A percentile compares a stretch with the other conserved stretches of the same genome.
Evolutionary conservation across 2,113 vertebrate species (phyloP).

Genomic region (Sigmodon hispidus): DNA sequence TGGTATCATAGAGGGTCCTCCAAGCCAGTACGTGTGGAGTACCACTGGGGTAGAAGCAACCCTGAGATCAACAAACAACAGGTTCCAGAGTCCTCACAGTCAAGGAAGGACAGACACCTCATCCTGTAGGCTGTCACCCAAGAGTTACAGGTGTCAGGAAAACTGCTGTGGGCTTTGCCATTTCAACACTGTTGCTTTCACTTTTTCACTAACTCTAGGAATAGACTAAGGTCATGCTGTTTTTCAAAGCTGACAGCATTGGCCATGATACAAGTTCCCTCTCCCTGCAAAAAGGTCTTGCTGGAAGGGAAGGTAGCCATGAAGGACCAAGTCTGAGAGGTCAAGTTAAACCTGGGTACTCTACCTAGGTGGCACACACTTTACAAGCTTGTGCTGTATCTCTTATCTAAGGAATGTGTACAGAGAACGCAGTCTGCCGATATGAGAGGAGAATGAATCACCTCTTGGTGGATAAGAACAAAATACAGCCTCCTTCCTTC

Average conservation of each 20-base stretch:
- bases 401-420: neutral
- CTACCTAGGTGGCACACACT: neutral
- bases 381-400: neutral
- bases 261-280: neutral
- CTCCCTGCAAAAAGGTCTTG: neutral
- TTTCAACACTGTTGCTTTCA: neutral
- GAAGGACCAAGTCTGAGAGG: neutral
- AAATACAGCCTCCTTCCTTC: neutral
- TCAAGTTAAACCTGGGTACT: neutral
- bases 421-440: neutral
- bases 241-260: neutral
- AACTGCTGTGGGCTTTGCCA: neutral
- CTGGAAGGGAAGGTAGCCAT: too few species aligned
- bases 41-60: neutral
- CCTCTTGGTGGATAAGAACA: conserved; percentile 1
- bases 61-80: neutral
- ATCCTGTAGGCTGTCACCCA: neutral
- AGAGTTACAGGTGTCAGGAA: neutral
- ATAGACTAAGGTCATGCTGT: too few species aligned
- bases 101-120: neutral
- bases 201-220: neutral
- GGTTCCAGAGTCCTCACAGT: neutral
- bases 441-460: neutral
- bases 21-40: neutral
- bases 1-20: neutral